These are phyloP conservation scores for Zaprionus africanus DNA, from an alignment of 1,140 invertebrate species.

Conservation along the genomic window DNA sequence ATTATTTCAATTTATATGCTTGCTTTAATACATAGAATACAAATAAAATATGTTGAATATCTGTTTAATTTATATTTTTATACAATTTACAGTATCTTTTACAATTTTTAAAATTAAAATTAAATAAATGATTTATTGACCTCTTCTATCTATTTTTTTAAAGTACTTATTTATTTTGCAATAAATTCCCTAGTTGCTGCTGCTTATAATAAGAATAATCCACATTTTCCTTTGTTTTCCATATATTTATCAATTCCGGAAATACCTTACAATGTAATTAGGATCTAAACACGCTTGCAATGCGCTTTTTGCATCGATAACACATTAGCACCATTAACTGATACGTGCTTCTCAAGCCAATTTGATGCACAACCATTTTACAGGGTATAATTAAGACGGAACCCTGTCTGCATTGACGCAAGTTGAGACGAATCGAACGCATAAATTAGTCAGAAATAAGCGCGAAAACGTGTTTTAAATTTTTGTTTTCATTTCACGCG, in stretches of 20 bases:
- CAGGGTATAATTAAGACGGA: conserved; percentile 60
- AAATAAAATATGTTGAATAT: too few species aligned
- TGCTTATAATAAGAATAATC: background rate
- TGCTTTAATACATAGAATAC: too few species aligned
- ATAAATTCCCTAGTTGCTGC: too few species aligned
- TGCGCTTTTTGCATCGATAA: background rate
- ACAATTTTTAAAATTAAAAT: too few species aligned
- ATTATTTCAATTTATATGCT: too few species aligned
- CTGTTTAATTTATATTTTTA: too few species aligned
- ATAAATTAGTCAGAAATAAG: conserved; percentile 80
- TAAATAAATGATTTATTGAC: too few species aligned
- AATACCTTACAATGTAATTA: background rate
- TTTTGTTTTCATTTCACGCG: conserved; percentile 76
- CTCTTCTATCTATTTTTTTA: too few species aligned
- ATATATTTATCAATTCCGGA: background rate
- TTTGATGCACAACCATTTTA: background rate
- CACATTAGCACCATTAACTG: background rate
- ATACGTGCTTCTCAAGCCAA: background rate
- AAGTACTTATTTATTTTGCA: too few species aligned
- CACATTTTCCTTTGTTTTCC: background rate
- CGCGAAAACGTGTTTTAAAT: conserved; percentile 83
- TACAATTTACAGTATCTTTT: too few species aligned
- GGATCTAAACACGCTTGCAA: background rate
- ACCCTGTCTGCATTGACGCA: conserved; percentile 46
- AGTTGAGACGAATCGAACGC: conserved; percentile 71